Base-by-base conservation (phyloP, 2,797 vertebrate species). In the Lerista edwardsae region DNA sequence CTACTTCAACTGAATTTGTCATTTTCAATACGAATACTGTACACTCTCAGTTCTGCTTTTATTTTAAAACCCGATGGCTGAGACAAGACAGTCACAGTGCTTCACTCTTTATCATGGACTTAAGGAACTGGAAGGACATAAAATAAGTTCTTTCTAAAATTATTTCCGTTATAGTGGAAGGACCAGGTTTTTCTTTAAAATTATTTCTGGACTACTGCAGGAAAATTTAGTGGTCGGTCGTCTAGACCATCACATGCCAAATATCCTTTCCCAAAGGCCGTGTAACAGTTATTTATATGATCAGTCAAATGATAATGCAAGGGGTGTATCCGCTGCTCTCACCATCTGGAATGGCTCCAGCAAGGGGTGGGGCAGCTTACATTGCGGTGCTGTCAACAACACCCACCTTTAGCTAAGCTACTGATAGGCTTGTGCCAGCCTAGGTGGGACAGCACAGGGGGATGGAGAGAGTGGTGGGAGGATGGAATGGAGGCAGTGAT, bases 251-350 rank as follows among this genome's bases (percentile, higher is more conserved):
- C 34, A 39, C 25, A 29, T 39, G 36, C 55, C 34, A 61, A 39
- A 3, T 39, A 31, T 61, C 34, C 57, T 41, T 29, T 82, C 72
- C 0, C 5, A 84, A 57, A 25, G 86, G 34, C 44, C 78, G 6
- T 75, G 81, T 80, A 69, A 90, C 72, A 83, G 80, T 65, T 82
- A 19, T 71, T n/a, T 0, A 51, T 19, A 69, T 82, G 36, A n/a
- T 83, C 72, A 84, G 85, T 78, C 84, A 23, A 89, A 72, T 84
- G 84, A 73, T 51, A 82, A 65, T 87, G 78, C 12, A 80, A 80
- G 67, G 51, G 62, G 80, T 68, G 67, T 74, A 39, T 36, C 81
- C 83, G 88, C 83, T 80, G 76, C 25, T 29, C 64, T 86, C 67
- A 77, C 89, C 1, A n/a, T 19, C n/a, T n/a, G n/a, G n/a, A n/a